These are phyloP conservation scores for Therioaphis trifolii DNA, from an alignment of 2,888 invertebrate genomes.

Conservation along the genomic window DNA sequence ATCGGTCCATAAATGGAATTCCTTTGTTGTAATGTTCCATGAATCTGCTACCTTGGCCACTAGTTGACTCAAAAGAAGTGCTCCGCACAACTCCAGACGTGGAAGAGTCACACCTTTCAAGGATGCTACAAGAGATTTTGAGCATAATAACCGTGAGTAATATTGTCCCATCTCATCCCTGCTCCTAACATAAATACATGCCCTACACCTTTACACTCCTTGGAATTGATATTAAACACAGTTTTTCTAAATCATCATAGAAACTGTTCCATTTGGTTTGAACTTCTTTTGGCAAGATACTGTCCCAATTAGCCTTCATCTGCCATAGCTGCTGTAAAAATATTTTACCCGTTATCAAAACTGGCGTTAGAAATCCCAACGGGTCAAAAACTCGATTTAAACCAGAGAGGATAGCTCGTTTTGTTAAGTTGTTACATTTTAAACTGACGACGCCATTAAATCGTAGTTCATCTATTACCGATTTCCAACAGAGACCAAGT, in stretches of 20 bases:
- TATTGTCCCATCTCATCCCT: no score
- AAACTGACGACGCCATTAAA: background rate
- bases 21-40: background rate
- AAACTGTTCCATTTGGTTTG: background rate
- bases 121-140: background rate
- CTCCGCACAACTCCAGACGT: background rate
- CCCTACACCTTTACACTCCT: no score
- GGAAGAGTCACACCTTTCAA: background rate
- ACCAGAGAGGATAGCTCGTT: slow-evolving; percentile 15
- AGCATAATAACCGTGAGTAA: background rate
- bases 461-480: background rate
- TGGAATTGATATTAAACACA: no score
- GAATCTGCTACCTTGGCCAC: background rate
- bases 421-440: background rate
- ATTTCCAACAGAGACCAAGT: slow-evolving; percentile 22
- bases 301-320: slow-evolving; percentile 18
- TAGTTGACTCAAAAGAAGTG: background rate
- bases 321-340: slow-evolving; percentile 36
- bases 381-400: slow-evolving; percentile 26
- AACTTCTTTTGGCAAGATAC: background rate
- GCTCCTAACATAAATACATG: background rate
- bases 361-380: slow-evolving; percentile 22
- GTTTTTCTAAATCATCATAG: no score
- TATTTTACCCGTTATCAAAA: background rate
- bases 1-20: background rate